Percentiles rank a stretch among this genome's conserved stretches.
These are phyloP conservation scores for Cremastobaeus sp. DNA, from an alignment of 2,888 invertebrate species.

Conservation along the genomic window DNA sequence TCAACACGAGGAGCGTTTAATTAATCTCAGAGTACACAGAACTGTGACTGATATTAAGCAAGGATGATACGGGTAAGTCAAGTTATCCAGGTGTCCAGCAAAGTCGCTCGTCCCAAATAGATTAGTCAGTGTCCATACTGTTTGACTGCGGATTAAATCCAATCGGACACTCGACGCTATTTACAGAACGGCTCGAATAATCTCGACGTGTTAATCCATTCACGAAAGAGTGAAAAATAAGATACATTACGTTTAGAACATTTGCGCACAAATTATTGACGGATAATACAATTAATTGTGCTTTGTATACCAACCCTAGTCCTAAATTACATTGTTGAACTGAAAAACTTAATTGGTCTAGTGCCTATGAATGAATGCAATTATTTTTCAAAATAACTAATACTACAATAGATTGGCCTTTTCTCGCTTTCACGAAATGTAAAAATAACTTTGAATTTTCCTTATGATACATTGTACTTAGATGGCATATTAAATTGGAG, in stretches of 20 bases:
- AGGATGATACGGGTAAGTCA: conserved; percentile 54
- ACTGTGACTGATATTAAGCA: conserved; percentile 13
- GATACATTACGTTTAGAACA: conserved; percentile 20
- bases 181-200: conserved; percentile 66
- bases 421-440: too few relatives aligned
- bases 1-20: conserved; percentile 63
- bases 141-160: conserved; percentile 74
- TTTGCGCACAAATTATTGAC: too few relatives aligned
- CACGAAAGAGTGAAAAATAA: conserved; percentile 38
- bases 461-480: conserved; percentile 26
- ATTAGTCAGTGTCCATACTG: conserved; percentile 75
- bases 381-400: too few relatives aligned
- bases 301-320: not conserved
- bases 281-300: too few relatives aligned
- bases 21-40: conserved; percentile 65
- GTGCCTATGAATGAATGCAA: too few relatives aligned
- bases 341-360: too few relatives aligned
- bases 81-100: conserved; percentile 69
- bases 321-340: too few relatives aligned
- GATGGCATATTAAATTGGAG: conserved; percentile 55
- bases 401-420: too few relatives aligned
- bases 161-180: conserved; percentile 65
- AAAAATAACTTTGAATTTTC: not conserved
- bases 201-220: conserved; percentile 45
- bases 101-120: conserved; percentile 64